These are phyloP conservation scores for Piaya cayana DNA, from an alignment of 2,113 vertebrate species.

Conservation along the genomic window DNA sequence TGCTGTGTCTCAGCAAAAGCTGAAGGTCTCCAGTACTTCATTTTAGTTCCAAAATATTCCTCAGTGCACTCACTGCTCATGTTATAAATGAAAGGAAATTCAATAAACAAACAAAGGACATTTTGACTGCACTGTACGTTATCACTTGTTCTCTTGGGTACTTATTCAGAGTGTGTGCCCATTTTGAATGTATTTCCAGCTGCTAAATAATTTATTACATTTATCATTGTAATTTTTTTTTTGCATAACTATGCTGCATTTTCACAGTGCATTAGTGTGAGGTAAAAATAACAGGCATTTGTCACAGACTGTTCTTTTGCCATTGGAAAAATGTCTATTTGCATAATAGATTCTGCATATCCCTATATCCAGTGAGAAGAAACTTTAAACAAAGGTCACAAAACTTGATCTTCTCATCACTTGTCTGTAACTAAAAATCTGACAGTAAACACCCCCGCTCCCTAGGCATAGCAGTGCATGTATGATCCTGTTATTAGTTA, in stretches of 20 bases:
- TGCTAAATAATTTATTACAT: constrained; percentile 50
- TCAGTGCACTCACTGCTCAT: not conserved
- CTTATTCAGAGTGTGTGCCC: not conserved
- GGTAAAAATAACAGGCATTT: constrained; percentile 47
- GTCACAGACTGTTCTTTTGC: not conserved
- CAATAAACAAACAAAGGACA: not conserved
- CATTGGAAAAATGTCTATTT: not conserved
- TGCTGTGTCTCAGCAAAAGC: not conserved
- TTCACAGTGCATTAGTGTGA: not conserved
- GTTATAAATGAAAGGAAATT: not conserved
- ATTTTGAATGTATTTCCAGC: constrained; percentile 7
- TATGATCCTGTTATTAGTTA: not conserved
- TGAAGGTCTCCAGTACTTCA: not conserved
- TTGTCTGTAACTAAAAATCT: not conserved
- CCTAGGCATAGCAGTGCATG: not conserved
- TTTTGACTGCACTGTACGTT: not conserved
- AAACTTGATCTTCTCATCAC: not conserved
- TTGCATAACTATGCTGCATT: not conserved
- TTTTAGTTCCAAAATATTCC: not conserved
- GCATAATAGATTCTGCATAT: not conserved
- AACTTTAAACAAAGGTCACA: not conserved
- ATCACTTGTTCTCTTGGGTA: not conserved
- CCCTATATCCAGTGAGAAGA: not conserved
- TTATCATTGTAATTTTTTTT: not conserved
- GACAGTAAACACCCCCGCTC: not conserved